Conservation (phyloP, 2,888 invertebrate species). For the Ganaspis brasiliensis region DNA sequence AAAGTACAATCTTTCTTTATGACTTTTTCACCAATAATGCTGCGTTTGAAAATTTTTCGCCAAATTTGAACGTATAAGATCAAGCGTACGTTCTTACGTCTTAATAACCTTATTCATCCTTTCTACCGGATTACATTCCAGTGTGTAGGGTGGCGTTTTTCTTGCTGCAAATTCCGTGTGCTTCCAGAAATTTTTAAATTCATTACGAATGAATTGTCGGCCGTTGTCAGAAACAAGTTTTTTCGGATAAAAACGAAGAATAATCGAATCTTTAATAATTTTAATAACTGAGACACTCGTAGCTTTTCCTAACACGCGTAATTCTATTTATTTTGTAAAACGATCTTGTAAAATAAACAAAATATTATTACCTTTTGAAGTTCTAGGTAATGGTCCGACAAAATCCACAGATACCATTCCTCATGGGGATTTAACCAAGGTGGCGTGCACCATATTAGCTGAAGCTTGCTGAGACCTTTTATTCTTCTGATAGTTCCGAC, state of each 20-base stretch:
- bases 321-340: not conserved
- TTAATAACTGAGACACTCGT: not conserved
- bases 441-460: not conserved
- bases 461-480: not conserved
- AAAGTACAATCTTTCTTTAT: no score
- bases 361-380: constrained; percentile 1
- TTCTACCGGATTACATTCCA: not conserved
- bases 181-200: not conserved
- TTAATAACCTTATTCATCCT: not conserved
- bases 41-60: no score
- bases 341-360: constrained; percentile 13
- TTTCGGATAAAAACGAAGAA: not conserved
- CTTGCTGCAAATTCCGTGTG: not conserved
- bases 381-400: not conserved
- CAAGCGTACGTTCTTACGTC: no score
- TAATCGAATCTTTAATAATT: not conserved
- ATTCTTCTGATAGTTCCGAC: not conserved
- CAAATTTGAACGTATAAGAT: no score
- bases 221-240: not conserved
- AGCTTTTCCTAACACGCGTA: not conserved
- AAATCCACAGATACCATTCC: constrained; percentile 5
- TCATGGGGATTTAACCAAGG: not conserved
- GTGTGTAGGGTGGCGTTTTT: constrained; percentile 3
- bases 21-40: no score
- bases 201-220: not conserved